Conservation (phyloP, 2,888 invertebrate species). For the Cerceris rybyensis region DNA sequence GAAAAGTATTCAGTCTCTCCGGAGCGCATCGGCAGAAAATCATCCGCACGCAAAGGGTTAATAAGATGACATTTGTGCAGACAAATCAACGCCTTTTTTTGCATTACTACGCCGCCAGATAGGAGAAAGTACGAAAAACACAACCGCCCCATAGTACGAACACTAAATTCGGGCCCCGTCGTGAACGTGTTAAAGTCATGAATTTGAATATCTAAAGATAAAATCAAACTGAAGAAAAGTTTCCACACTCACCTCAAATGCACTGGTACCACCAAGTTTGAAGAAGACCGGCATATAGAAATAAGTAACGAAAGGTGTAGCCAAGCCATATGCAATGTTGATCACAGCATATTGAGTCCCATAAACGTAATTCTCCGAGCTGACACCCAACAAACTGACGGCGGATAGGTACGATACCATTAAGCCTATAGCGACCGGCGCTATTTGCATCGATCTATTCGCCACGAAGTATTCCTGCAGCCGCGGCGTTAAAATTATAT, state of each 20-base stretch:
- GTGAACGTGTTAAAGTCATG: too few relatives aligned
- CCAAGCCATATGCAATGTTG: conserved; percentile 90
- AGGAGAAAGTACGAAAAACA: too few relatives aligned
- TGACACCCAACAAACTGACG: conserved; percentile 92
- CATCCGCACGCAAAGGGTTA: too few relatives aligned
- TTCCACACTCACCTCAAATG: conserved; percentile 88
- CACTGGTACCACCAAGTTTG: conserved; percentile 90
- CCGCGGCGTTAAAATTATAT: conserved; percentile 5
- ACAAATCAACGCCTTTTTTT: too few relatives aligned
- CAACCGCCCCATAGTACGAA: too few relatives aligned
- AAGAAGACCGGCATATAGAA: conserved; percentile 93
- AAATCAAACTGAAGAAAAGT: background rate
- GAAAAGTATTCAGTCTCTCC: too few relatives aligned
- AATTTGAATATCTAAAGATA: background rate
- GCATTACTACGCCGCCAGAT: too few relatives aligned
- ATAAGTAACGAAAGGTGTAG: conserved; percentile 90
- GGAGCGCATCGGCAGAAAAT: too few relatives aligned
- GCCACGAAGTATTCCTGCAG: conserved; percentile 91
- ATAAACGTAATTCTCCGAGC: conserved; percentile 92
- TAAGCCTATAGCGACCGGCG: conserved; percentile 92
- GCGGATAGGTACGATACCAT: conserved; percentile 97
- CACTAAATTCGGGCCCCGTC: too few relatives aligned
- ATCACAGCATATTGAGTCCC: conserved; percentile 92
- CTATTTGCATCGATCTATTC: conserved; percentile 89
- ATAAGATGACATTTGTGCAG: too few relatives aligned